Conservation (phyloP, 2,888 invertebrate genomes). For the Dexiosoma caninum region DNA sequence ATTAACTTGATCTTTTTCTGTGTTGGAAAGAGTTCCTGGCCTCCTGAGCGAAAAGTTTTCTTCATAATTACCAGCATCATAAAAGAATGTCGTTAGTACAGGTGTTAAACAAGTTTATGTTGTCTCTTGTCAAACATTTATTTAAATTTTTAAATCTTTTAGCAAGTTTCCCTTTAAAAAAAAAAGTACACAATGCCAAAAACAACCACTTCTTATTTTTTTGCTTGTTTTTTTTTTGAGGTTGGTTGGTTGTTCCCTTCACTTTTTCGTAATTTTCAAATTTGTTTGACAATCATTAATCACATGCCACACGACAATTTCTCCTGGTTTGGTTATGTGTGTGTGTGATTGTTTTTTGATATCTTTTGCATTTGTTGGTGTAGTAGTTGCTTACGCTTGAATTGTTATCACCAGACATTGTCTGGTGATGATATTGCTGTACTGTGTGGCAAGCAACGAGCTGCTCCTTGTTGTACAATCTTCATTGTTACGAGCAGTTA, state of each 20-base stretch:
- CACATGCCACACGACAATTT: slow-evolving; percentile 73
- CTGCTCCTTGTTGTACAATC: slow-evolving; percentile 30
- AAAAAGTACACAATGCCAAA: not conserved
- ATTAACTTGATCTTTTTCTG: too few species aligned
- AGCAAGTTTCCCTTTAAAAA: slow-evolving; percentile 35
- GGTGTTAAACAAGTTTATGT: slow-evolving; percentile 43
- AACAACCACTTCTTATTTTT: not conserved
- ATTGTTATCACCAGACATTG: slow-evolving; percentile 70
- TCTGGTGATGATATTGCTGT: slow-evolving; percentile 45
- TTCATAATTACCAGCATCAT: not conserved
- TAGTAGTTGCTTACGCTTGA: slow-evolving; percentile 68
- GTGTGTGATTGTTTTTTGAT: not conserved
- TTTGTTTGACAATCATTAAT: slow-evolving; percentile 76
- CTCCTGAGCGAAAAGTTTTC: too few species aligned
- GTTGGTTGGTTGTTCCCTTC: slow-evolving; percentile 49
- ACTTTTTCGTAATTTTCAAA: slow-evolving; percentile 64
- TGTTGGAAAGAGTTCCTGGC: too few species aligned
- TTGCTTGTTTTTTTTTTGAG: slow-evolving; percentile 6
- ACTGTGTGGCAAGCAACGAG: slow-evolving; percentile 40
- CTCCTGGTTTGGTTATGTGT: too few species aligned
- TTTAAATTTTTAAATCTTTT: slow-evolving; percentile 35
- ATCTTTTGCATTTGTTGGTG: slow-evolving; percentile 5
- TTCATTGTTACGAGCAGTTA: slow-evolving; percentile 7
- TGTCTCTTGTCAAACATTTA: slow-evolving; percentile 13
- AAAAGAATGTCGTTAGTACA: slow-evolving; percentile 13